phyloP scores from a whole-genome alignment of 2,888 invertebrate species.

The Priocnemis perturbator region DNA sequence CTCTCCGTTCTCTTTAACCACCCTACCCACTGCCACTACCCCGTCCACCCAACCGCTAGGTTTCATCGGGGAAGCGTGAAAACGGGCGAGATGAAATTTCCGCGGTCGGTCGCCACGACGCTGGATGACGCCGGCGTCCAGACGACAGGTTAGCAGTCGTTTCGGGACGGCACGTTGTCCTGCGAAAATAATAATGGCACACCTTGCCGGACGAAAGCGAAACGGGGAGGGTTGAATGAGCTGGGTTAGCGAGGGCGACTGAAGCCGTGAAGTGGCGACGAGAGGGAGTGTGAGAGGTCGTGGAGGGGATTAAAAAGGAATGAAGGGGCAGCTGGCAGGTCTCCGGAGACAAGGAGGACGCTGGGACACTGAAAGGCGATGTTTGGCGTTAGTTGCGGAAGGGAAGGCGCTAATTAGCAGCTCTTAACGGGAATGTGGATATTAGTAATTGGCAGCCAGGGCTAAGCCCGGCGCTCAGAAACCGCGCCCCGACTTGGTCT shows the following conservation, averaged over 20 bases:
- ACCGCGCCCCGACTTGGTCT: slow-evolving; percentile 22
- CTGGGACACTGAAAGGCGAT: neutral
- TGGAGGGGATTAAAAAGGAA: neutral
- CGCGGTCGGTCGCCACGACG: slow-evolving; percentile 29
- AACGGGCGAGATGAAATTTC: slow-evolving; percentile 39
- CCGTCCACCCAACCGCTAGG: neutral
- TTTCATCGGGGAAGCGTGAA: slow-evolving; percentile 15
- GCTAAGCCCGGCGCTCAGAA: slow-evolving; percentile 40
- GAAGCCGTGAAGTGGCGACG: slow-evolving; percentile 1
- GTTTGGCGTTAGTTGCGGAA: slow-evolving; percentile 21
- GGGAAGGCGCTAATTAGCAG: slow-evolving; percentile 55
- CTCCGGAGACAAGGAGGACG: neutral
- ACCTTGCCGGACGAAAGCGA: neutral
- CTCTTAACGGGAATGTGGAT: slow-evolving; percentile 51
- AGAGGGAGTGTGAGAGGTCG: neutral
- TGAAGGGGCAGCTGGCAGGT: neutral
- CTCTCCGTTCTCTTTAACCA: neutral
- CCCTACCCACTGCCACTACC: neutral
- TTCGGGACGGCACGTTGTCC: slow-evolving; percentile 12
- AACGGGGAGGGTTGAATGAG: neutral
- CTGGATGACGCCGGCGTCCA: slow-evolving; percentile 22
- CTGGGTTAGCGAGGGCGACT: neutral
- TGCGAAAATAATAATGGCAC: slow-evolving; percentile 40
- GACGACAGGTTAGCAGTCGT: slow-evolving; percentile 31
- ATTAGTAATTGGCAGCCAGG: slow-evolving; percentile 61